Conservation (phyloP, 2,888 invertebrate genomes). For the Atethmia centrago region DNA sequence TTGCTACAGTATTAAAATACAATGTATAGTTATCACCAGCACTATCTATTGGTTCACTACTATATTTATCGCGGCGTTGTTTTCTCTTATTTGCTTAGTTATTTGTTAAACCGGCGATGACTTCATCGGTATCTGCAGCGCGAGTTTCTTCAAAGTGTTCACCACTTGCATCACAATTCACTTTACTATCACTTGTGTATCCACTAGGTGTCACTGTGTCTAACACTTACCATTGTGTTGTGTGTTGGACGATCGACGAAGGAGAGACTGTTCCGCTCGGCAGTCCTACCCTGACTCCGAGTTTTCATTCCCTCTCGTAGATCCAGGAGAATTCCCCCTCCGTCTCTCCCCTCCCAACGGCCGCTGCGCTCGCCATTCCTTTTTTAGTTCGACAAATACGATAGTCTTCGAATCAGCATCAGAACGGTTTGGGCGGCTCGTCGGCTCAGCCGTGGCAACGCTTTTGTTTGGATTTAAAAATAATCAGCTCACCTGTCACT, state of each 20-base stretch:
- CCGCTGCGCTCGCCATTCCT: constrained; percentile 80
- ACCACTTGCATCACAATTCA: constrained; percentile 73
- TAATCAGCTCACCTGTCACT: constrained; percentile 80
- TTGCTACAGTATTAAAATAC: constrained; percentile 2
- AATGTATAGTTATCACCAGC: constrained; percentile 23
- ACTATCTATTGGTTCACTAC: constrained; percentile 41
- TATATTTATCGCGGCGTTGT: constrained; percentile 31
- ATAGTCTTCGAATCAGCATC: constrained; percentile 80
- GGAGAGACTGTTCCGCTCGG: constrained; percentile 89
- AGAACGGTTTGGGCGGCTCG: constrained; percentile 78
- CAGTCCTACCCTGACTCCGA: constrained; percentile 90
- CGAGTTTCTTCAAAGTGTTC: constrained; percentile 50
- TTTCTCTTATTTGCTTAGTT: constrained; percentile 19
- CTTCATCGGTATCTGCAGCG: constrained; percentile 26
- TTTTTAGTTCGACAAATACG: constrained; percentile 88
- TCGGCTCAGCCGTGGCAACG: constrained; percentile 74
- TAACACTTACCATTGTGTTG: constrained; percentile 88
- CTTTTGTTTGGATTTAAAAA: constrained; percentile 80
- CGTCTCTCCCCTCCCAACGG: constrained; percentile 67
- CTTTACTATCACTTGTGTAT: constrained; percentile 65
- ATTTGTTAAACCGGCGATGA: constrained; percentile 17
- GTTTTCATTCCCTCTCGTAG: constrained; percentile 76
- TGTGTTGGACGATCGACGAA: constrained; percentile 87
- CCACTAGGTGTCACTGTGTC: constrained; percentile 71
- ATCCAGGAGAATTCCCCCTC: constrained; percentile 77